Evolutionary conservation across 1,140 invertebrate species (phyloP), one percentile per base, ranked within the genome.

Genomic region (Drosophila equinoxialis): DNA sequence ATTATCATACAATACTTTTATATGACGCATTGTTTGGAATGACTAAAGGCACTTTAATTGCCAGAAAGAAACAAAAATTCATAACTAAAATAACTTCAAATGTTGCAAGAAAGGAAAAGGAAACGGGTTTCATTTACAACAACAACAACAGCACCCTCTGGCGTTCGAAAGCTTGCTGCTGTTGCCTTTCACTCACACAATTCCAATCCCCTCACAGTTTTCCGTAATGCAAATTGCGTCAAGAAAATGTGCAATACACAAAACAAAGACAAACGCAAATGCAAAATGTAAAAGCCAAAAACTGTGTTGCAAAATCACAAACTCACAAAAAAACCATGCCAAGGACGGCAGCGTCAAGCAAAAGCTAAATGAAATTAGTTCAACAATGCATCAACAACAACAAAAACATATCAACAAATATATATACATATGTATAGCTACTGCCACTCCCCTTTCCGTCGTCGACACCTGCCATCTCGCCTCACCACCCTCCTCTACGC

Each of bases 301-400:
- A 39, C 42, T 48, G 71, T 71, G 70, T 86, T 86, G 79, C 83
- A 77, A 87, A 87, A 86, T 86, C 69, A 51, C 17, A 45, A 45
- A 6, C 30, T 30, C 30, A 30, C 30, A 45, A 45, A 71, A 82
- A 76, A 86, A 86, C 79, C 82, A 87, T 79, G 82, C 82, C 82
- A 86, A 86, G 82, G 82, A 86, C 82, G 72, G 79, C 66, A 37
- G 65, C 66, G 65, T 6, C 17, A 51, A 23, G 8, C 45, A 51
- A 77, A 85, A 39, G 77, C 60, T 77, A 82, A 82, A 82, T 87
- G 68, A 82, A 86, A 86, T 86, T 87, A 82, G 79, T 87, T 70
- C 83, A 77, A 87, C 79, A 86, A 79, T 76, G 68, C 55, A 63
- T 51, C 30, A n/a, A 64, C 39, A 41, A 37, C 35, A 39, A 39